phyloP scores from a whole-genome alignment of 2,888 invertebrate species.

The Campoplex capitator region DNA sequence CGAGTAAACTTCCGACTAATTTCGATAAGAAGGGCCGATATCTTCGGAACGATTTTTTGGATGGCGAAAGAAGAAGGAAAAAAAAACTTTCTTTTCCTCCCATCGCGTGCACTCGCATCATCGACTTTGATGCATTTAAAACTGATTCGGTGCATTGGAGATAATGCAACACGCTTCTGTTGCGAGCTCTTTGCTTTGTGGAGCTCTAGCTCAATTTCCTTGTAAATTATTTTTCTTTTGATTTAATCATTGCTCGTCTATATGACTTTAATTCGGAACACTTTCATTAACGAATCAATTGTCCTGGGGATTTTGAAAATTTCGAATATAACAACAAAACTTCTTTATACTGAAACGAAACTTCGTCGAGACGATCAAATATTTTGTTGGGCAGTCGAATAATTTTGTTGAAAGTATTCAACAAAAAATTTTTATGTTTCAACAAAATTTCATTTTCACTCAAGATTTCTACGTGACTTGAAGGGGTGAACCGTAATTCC shows the following conservation, averaged over 20 bases:
- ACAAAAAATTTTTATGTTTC: no score
- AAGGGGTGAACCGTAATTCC: conserved; percentile 28
- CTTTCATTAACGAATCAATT: no score
- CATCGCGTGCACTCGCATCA: conserved; percentile 17
- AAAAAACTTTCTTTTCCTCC: neutral
- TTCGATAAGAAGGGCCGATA: neutral
- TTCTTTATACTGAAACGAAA: no score
- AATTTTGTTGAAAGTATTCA: no score
- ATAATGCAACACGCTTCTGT: neutral
- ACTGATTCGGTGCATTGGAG: conserved; percentile 10
- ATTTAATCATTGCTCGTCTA: neutral
- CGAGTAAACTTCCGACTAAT: conserved; percentile 31
- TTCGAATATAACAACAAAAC: no score
- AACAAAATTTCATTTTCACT: neutral
- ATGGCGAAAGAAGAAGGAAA: neutral
- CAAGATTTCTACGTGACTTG: conserved; percentile 31
- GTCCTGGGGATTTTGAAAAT: no score
- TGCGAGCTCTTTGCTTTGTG: neutral
- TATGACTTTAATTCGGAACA: neutral
- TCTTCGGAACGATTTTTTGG: conserved; percentile 4
- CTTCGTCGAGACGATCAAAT: no score
- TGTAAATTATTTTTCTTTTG: neutral
- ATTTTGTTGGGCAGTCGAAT: no score
- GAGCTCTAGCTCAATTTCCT: neutral
- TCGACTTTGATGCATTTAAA: neutral